A percentile compares a stretch with the other conserved stretches of the same genome.
phyloP scores from a whole-genome alignment of 2,888 invertebrate species.

The Mellilla xanthometata region DNA sequence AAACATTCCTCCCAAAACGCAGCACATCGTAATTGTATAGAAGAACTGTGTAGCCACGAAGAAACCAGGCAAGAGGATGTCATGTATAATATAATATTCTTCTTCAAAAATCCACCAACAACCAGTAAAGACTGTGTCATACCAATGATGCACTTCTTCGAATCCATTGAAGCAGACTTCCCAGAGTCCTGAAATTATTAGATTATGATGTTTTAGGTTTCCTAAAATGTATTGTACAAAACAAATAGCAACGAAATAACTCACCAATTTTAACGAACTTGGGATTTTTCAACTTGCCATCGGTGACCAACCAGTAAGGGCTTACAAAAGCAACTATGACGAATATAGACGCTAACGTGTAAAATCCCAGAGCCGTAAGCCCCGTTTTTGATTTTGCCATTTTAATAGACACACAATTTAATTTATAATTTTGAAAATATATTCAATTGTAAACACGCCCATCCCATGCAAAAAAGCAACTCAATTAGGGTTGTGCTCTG shows the following conservation, averaged over 20 bases:
- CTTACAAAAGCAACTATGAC: slow-evolving; percentile 92
- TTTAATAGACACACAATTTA: slow-evolving; percentile 9
- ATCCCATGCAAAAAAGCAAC: background rate
- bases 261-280: slow-evolving; percentile 92
- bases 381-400: slow-evolving; percentile 87
- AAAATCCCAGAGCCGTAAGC: slow-evolving; percentile 85
- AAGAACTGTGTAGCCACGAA: slow-evolving; percentile 97
- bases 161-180: slow-evolving; percentile 96
- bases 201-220: too few species aligned
- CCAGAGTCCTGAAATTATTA: slow-evolving; percentile 90
- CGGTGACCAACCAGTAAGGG: slow-evolving; percentile 94
- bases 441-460: slow-evolving; percentile 26
- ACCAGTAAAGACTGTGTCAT: slow-evolving; percentile 91
- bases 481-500: too few species aligned
- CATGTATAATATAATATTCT: slow-evolving; percentile 97
- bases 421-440: slow-evolving; percentile 2
- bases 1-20: slow-evolving; percentile 89
- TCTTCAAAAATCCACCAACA: slow-evolving; percentile 99
- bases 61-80: slow-evolving; percentile 94
- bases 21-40: slow-evolving; percentile 93
- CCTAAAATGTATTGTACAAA: too few species aligned
- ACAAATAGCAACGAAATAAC: slow-evolving; percentile 30
- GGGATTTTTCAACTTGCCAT: slow-evolving; percentile 88
- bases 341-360: slow-evolving; percentile 86
- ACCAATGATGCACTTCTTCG: slow-evolving; percentile 92